Evolutionary conservation across 92 coral and sea anemone species (phyloP), one percentile per base, ranked within the genome.

Genomic region (Bergia sp.): DNA sequence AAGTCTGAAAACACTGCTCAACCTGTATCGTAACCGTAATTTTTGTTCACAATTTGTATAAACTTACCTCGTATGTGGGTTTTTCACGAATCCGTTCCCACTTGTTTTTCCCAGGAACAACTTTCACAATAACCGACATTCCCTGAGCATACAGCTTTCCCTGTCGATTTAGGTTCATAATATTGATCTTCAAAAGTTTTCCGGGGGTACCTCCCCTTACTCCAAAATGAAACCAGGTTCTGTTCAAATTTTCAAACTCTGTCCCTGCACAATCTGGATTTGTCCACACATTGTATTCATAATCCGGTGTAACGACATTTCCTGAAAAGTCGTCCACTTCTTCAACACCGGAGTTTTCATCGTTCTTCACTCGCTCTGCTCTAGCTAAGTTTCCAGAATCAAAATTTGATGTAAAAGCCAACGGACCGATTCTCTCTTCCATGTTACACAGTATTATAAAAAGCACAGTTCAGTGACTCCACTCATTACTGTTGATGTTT

Each of bases 221-320:
- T 8, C 99, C 99, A 85, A 97, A 97, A 79, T 97, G 86, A 92
- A 97, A 97, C 99, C 99, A 97, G 15, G 98, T 97, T 58, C 99
- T 90, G 91, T 97, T 97, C 3, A 73, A 73, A 72, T 97, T 97
- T 86, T 97, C 99, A 88, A 89, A 90, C 75, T 91, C 95, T 67
- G 92, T 94, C 75, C 98, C 99, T 12, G 94, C 98, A 76, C 98
- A 97, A 82, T 97, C 99, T 43, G 98, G 99, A 76, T 94, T 92
- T 10, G 99, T 97, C 99, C 99, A 97, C 13, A 93, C 91, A 79
- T 97, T 97, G 89, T 90, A 97, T 76, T 97, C 98, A 76, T 91
- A 97, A 88, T 97, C 99, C 5, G 97, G 97, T 47, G 86, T 86
- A 55, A 91, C 58, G 36, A 65, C 76, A 0, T 67, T 61, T 36